phyloP scores from a whole-genome alignment of 2,888 invertebrate genomes.

The Sabellastarte sp. region DNA sequence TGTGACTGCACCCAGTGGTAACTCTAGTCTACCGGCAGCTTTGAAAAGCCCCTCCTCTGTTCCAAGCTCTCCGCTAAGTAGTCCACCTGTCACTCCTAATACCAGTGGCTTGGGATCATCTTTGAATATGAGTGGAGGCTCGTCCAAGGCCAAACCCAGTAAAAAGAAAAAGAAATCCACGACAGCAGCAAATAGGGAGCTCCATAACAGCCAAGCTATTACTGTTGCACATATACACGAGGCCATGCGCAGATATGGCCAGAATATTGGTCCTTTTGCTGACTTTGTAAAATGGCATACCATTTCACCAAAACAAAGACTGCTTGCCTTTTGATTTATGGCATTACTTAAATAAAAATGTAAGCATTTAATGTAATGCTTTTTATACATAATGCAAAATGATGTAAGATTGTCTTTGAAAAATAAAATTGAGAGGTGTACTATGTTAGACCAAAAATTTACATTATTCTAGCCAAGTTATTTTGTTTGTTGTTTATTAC shows the following conservation, averaged over 20 bases:
- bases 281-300: no score
- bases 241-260: slow-evolving; percentile 73
- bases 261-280: slow-evolving; percentile 47
- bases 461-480: neutral
- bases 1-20: slow-evolving; percentile 8
- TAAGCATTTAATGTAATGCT: no score
- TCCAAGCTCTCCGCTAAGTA: no score
- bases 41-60: neutral
- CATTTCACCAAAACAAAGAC: no score
- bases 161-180: slow-evolving; percentile 41
- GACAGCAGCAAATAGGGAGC: no score
- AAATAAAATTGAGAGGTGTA: no score
- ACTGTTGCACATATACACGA: slow-evolving; percentile 80
- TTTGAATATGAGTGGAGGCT: neutral
- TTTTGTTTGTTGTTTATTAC: neutral
- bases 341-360: no score
- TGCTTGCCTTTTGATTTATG: neutral
- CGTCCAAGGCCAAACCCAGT: slow-evolving; percentile 34
- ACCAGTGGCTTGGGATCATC: slow-evolving; percentile 15
- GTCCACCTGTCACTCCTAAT: no score
- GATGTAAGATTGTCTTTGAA: neutral
- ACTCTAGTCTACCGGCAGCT: neutral
- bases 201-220: slow-evolving; percentile 61
- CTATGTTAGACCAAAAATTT: neutral
- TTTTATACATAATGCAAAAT: no score